Base-by-base conservation (phyloP, 2,888 invertebrate genomes). In the Spilarctia lutea region DNA sequence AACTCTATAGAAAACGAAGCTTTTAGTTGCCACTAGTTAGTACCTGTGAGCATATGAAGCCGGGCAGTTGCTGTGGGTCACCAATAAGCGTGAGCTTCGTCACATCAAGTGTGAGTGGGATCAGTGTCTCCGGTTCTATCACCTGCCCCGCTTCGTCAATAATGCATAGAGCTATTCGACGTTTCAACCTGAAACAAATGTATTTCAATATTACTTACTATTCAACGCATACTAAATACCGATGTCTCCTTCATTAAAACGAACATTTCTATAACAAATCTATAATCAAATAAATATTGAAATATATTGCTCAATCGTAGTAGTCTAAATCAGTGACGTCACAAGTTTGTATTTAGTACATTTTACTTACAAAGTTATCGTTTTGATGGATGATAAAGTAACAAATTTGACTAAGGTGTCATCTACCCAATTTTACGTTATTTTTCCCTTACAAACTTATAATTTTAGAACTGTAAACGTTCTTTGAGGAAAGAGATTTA, bases 141-240 rank as follows among this genome's bases (percentile, higher is more conserved):
- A 98, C 98, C 89, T 98, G 98, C 0, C 98, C 98, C 33, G 99
- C 98, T 94, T 99, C 98, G 92, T 98, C 98, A 72, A 98, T 96
- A 73, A 98, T 97, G 85, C 98, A 98, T 75, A 97, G 95, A 70
- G 97, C 96, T 81, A 96, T 93, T 71, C 93, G 92, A 7, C 93
- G 89, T 75, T 90, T 93, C 70, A 95, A 73, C 18, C 96, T 96
- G 83, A 2, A 68, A 68, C 60, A 60, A 73, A 35, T 0, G 0
- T 16, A 13, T 45, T 11, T 48, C 27, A 27, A 68, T 68, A 30
- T 45, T 68, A 68, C 20, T 30, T 45, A 8, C 18, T 63, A 30
- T 60, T 60, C 60, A 60, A 60, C 27, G 6, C 27, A 10, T 27
- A 8, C n/a, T 24, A 33, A 33, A 4, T 33, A 33, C 33, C 33